phyloP scores from a whole-genome alignment of 1,140 invertebrate species.

The Cotesia vestalis region DNA sequence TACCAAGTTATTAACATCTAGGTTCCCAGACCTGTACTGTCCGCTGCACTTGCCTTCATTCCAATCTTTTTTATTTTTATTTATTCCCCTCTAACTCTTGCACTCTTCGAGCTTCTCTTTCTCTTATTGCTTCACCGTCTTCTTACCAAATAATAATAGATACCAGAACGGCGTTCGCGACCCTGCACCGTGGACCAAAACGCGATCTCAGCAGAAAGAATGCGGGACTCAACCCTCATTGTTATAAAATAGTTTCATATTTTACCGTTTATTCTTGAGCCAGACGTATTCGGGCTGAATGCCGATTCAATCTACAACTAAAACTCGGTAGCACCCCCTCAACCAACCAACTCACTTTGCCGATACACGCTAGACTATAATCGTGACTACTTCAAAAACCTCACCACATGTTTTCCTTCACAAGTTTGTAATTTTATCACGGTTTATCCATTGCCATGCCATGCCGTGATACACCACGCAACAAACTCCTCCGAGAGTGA shows the following conservation, averaged over 20 bases:
- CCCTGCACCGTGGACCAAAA: constrained; percentile 36
- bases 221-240: constrained; percentile 5
- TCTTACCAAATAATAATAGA: constrained; percentile 56
- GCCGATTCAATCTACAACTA: constrained; percentile 24
- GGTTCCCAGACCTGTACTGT: constrained; percentile 42
- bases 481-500: background rate
- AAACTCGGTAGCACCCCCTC: background rate
- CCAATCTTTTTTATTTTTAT: too few relatives aligned
- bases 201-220: background rate
- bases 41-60: constrained; percentile 42
- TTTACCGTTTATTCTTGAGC: background rate
- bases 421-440: constrained; percentile 34
- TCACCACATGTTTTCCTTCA: constrained; percentile 9
- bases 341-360: background rate
- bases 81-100: too few relatives aligned
- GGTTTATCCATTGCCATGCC: constrained; percentile 15
- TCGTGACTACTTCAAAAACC: constrained; percentile 8
- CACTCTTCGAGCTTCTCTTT: too few relatives aligned
- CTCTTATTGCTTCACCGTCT: constrained; percentile 40
- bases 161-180: constrained; percentile 48
- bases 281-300: constrained; percentile 38
- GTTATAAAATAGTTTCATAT: background rate
- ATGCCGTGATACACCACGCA: constrained; percentile 23
- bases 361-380: background rate
- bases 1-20: constrained; percentile 56